These are phyloP conservation scores for Oryzias curvinotus DNA, from an alignment of 2,113 vertebrate genomes.

Conservation along the genomic window DNA sequence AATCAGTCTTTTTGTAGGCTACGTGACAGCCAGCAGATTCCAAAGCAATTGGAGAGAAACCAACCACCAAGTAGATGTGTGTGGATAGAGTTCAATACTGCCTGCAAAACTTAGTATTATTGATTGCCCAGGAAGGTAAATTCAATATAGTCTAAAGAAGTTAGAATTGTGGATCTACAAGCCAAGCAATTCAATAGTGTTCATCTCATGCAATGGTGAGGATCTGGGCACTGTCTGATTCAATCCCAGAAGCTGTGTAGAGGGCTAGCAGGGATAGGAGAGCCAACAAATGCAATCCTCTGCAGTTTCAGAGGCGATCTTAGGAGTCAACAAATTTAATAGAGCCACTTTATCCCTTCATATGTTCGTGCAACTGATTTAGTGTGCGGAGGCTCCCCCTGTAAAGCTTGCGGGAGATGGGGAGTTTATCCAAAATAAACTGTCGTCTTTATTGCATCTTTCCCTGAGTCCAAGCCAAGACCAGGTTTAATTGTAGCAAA, in stretches of 20 bases:
- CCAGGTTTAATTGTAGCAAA: conserved; percentile 79
- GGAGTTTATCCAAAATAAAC: conserved; percentile 78
- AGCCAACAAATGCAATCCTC: conserved; percentile 79
- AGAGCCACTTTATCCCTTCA: conserved; percentile 76
- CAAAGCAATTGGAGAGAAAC: conserved; percentile 71
- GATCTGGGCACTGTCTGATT: conserved; percentile 80
- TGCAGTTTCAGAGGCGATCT: conserved; percentile 73
- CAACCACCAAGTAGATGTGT: conserved; percentile 66
- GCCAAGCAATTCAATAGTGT: conserved; percentile 80
- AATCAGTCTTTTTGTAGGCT: conserved; percentile 56
- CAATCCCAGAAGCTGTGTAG: conserved; percentile 71
- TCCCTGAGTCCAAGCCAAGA: conserved; percentile 64
- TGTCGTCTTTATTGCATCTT: conserved; percentile 70
- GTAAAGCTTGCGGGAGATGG: conserved; percentile 54
- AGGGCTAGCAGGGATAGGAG: conserved; percentile 69
- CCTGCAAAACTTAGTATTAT: conserved; percentile 82
- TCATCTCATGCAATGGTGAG: conserved; percentile 75
- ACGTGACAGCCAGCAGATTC: conserved; percentile 68
- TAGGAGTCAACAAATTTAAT: conserved; percentile 80
- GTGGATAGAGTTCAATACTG: conserved; percentile 77
- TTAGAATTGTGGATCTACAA: conserved; percentile 81
- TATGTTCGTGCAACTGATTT: conserved; percentile 79
- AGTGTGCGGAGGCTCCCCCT: conserved; percentile 61
- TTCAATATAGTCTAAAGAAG: conserved; percentile 83
- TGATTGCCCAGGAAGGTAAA: conserved; percentile 78